Conservation (phyloP, 2,888 invertebrate species). For the Drosophila lutescens region DNA sequence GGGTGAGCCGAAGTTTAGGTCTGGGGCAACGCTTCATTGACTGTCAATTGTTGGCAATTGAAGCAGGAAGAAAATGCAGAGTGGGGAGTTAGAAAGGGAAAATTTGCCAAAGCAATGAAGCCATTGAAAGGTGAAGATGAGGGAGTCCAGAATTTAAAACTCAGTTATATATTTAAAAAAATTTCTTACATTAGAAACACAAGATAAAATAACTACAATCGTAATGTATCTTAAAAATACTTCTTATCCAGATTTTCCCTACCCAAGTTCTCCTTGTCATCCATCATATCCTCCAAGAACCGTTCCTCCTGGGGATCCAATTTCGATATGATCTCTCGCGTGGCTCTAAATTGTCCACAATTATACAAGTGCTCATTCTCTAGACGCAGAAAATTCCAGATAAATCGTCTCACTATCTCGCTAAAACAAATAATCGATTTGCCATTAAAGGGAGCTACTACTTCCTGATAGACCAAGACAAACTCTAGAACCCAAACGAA, state of each 20-base stretch:
- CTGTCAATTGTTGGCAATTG: constrained; percentile 49
- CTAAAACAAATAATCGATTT: constrained; percentile 6
- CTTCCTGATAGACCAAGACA: constrained; percentile 89
- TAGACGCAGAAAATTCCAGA: constrained; percentile 37
- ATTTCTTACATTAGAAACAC: too few relatives aligned
- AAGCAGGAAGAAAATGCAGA: background rate
- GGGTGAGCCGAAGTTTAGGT: constrained; percentile 6
- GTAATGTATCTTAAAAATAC: constrained; percentile 8
- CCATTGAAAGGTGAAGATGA: background rate
- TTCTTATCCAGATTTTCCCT: constrained; percentile 3
- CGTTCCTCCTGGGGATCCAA: constrained; percentile 12
- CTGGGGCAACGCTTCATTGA: constrained; percentile 57
- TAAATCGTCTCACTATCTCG: constrained; percentile 22
- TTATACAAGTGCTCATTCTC: constrained; percentile 42
- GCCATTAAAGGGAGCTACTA: constrained; percentile 90
- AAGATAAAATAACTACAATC: too few relatives aligned
- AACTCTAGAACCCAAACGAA: constrained; percentile 96
- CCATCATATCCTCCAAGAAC: constrained; percentile 29
- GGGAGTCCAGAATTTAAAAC: too few relatives aligned
- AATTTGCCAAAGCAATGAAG: background rate
- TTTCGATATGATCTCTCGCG: constrained; percentile 22
- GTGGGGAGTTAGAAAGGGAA: background rate
- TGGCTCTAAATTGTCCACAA: constrained; percentile 41
- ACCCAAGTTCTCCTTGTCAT: background rate
- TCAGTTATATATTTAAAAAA: background rate